phyloP scores from a whole-genome alignment of 2,797 vertebrate species.

The Rhadinocentrus ornatus region DNA sequence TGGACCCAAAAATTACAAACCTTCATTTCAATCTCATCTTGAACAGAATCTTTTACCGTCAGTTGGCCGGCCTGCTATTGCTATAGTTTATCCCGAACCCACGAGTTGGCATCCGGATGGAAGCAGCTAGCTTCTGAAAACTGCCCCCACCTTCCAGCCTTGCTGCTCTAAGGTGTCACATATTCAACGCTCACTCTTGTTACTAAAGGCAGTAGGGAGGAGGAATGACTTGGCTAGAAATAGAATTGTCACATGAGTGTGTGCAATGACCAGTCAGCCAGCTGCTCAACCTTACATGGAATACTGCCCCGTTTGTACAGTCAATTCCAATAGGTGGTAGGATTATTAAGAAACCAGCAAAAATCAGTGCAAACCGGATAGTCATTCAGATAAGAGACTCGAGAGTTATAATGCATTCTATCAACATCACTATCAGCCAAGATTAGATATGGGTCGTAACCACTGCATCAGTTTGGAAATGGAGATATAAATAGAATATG shows the following conservation, averaged over 20 bases:
- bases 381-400: slow-evolving; percentile 23
- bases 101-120: slow-evolving; percentile 31
- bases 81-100: slow-evolving; percentile 10
- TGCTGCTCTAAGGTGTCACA: slow-evolving; percentile 70
- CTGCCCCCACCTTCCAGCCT: slow-evolving; percentile 42
- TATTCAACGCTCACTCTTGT: slow-evolving; percentile 71
- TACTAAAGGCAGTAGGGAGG: slow-evolving; percentile 73
- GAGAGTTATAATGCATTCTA: not conserved
- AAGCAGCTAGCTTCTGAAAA: slow-evolving; percentile 40
- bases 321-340: slow-evolving; percentile 42
- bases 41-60: not conserved
- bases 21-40: slow-evolving; percentile 19
- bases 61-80: slow-evolving; percentile 29
- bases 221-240: slow-evolving; percentile 81
- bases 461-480: not conserved
- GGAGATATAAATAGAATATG: not conserved
- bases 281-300: slow-evolving; percentile 81
- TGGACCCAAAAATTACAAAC: not conserved
- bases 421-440: not conserved
- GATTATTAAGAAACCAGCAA: slow-evolving; percentile 34
- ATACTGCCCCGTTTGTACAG: slow-evolving; percentile 41
- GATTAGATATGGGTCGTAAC: not conserved
- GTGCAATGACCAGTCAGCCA: slow-evolving; percentile 74
- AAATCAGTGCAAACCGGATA: slow-evolving; percentile 5
- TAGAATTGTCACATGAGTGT: slow-evolving; percentile 84